These are phyloP conservation scores for Dynastes maya DNA, from an alignment of 2,888 invertebrate species.

Conservation along the genomic window DNA sequence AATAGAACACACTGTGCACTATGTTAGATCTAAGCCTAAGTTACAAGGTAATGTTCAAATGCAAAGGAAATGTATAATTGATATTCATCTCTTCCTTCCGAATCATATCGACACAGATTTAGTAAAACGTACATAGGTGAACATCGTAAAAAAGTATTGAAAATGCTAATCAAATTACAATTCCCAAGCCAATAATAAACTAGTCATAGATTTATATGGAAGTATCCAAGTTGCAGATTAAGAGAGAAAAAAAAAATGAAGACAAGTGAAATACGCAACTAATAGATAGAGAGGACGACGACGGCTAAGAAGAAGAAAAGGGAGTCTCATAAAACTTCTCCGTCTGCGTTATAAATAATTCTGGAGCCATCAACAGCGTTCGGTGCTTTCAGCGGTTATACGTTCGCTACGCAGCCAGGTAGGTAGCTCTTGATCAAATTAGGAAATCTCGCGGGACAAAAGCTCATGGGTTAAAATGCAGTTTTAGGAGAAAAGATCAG, in stretches of 20 bases:
- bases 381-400: conserved; percentile 62
- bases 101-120: no score
- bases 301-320: background rate
- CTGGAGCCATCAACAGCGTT: conserved; percentile 65
- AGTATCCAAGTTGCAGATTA: background rate
- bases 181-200: no score
- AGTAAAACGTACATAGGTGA: no score
- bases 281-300: no score
- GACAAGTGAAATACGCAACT: background rate
- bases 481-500: conserved; percentile 39
- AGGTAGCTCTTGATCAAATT: conserved; percentile 64
- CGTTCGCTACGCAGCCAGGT: conserved; percentile 60
- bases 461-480: conserved; percentile 39
- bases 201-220: no score
- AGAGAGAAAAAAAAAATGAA: background rate
- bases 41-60: no score
- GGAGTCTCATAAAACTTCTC: conserved; percentile 56
- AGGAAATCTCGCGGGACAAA: conserved; percentile 55
- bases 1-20: no score
- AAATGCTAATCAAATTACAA: no score
- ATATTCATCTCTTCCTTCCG: no score
- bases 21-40: no score
- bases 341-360: conserved; percentile 66
- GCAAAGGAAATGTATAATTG: no score
- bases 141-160: no score